Percentiles rank a stretch among this genome's conserved stretches.
Evolutionary conservation across 2,113 vertebrate genomes (phyloP).

Genomic region (Epinephelus lanceolatus): DNA sequence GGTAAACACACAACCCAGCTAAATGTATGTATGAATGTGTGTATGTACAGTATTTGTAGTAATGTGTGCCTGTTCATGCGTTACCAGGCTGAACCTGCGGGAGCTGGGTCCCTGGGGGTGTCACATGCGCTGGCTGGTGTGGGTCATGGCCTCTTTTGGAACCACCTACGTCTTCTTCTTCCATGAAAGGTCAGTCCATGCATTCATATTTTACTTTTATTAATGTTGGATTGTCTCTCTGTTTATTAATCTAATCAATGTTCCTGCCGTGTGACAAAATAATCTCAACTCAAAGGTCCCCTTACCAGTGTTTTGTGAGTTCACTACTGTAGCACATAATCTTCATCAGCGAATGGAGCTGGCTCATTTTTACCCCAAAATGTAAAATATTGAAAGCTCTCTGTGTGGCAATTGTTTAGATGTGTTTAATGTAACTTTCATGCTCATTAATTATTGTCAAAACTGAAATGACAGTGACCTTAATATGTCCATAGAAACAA

Average conservation of each 20-base stretch:
- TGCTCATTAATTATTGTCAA: too few species aligned
- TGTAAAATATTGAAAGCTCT: background rate
- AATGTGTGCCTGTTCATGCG: background rate
- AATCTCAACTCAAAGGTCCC: background rate
- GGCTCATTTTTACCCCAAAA: background rate
- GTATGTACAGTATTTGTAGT: background rate
- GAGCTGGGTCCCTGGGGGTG: constrained; percentile 95
- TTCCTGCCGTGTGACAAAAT: background rate
- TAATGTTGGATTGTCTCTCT: background rate
- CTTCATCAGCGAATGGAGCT: background rate
- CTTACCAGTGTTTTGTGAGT: background rate
- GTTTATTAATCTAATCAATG: background rate
- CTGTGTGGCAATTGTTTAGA: background rate
- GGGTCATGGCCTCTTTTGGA: constrained; percentile 94
- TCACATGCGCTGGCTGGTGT: constrained; percentile 98
- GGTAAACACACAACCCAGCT: constrained; percentile 82
- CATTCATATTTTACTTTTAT: background rate
- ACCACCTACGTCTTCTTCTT: constrained; percentile 96
- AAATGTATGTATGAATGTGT: background rate
- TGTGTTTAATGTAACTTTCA: background rate
- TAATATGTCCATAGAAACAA: too few species aligned
- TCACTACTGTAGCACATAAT: background rate
- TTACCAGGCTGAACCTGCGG: constrained; percentile 91
- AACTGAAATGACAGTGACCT: too few species aligned
- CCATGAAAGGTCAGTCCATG: constrained; percentile 88